Percentiles rank a stretch among this genome's conserved stretches.
Evolutionary conservation across 2,113 vertebrate genomes (phyloP).

Genomic region (Otocyon megalotis): DNA sequence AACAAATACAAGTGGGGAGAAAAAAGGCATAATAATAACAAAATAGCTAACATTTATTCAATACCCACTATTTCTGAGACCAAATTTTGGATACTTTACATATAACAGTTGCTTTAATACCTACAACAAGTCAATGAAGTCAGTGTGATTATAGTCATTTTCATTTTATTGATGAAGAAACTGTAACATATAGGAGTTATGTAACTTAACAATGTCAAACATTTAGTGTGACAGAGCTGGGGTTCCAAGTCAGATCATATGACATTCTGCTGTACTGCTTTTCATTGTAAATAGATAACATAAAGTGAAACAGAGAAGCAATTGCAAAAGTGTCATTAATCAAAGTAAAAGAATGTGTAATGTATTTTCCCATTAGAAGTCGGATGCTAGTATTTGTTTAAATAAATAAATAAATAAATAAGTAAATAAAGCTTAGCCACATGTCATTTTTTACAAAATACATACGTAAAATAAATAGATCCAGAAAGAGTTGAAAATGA

Average conservation of each 20-base stretch:
- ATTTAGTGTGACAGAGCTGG: background rate
- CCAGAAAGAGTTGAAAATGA: background rate
- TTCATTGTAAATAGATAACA: background rate
- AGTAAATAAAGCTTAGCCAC: background rate
- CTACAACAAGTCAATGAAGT: background rate
- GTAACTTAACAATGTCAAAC: background rate
- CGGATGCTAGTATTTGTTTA: background rate
- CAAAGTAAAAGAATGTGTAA: background rate
- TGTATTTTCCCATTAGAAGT: background rate
- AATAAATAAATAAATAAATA: background rate
- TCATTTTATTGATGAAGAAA: slow-evolving; percentile 37
- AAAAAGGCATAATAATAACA: background rate
- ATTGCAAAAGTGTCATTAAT: background rate
- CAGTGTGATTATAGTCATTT: background rate
- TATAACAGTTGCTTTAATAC: background rate
- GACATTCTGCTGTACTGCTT: no score
- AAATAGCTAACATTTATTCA: background rate
- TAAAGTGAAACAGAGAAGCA: background rate
- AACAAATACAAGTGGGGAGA: background rate
- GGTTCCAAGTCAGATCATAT: background rate
- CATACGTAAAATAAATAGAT: background rate
- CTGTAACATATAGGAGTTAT: background rate
- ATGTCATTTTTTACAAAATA: background rate
- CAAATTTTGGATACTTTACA: background rate
- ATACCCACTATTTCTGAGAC: background rate